Conservation (phyloP, 2,888 invertebrate genomes). For the Pammene aurita region DNA sequence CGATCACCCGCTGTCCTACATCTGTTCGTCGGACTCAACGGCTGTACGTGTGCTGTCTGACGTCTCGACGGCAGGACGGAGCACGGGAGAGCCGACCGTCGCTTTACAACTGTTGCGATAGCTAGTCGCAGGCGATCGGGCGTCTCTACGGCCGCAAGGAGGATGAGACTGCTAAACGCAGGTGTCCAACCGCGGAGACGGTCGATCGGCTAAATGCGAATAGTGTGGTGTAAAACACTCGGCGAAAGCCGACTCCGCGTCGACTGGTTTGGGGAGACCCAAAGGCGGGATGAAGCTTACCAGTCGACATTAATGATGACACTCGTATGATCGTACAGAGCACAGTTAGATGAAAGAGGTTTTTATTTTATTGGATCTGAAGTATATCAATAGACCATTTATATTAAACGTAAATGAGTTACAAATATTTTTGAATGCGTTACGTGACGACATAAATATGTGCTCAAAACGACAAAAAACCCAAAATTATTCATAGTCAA, state of each 20-base stretch:
- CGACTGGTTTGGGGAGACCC: slow-evolving; percentile 1
- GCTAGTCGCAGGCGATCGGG: not conserved
- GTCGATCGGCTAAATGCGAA: slow-evolving; percentile 3
- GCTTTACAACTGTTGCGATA: slow-evolving; percentile 1
- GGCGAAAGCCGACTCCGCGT: slow-evolving; percentile 4
- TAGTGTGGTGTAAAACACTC: not conserved
- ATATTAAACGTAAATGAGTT: no score
- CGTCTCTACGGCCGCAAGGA: not conserved
- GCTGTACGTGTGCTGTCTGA: no score
- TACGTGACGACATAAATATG: no score
- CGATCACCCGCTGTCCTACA: not conserved
- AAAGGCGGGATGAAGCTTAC: no score
- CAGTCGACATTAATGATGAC: no score
- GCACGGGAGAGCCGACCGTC: slow-evolving; percentile 4
- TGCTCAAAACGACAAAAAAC: no score
- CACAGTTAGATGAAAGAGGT: no score
- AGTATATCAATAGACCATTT: no score
- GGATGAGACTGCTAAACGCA: not conserved
- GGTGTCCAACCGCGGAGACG: not conserved
- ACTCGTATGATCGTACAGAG: no score
- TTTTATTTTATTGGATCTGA: no score
- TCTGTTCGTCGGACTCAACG: not conserved
- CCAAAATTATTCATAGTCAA: no score
- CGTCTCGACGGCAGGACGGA: slow-evolving; percentile 4
- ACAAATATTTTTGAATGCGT: no score